Evolutionary conservation across 1,140 invertebrate genomes (phyloP), one percentile per base, ranked within the genome.

Genomic region (Meloidogyne hapla): DNA sequence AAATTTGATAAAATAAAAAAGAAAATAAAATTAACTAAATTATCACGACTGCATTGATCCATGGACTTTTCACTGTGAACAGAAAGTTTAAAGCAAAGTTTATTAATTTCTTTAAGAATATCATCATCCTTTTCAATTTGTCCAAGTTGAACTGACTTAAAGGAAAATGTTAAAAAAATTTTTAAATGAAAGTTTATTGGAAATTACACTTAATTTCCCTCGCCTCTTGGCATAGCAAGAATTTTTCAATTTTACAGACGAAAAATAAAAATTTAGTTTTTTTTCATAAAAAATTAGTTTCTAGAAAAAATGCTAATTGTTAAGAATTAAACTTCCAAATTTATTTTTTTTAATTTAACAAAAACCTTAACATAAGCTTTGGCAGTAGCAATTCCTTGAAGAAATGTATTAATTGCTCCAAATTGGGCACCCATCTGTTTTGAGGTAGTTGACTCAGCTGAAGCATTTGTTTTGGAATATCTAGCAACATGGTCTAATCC

Each of bases 401-500:
- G 13, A 12, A 81, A 63, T 6, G 48, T 83, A 40, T 70, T 78
- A 15, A 81, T 64, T 12, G 80, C 80, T 13, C 80, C 81, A 23
- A 77, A 69, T 66, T 81, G 80, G 1, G 79, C 80, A 23, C 38
- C 38, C 40, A 81, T 56, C 21, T 83, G 67, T 80, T 83, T 81
- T 9, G 80, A 82, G 28, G 76, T 42, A 18, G 70, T 81, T 13
- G 80, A 72, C 42, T 81, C 80, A 23, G 62, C 40, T 13, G 25
- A 66, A 21, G 69, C 81, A 61, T 78, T 78, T 10, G 45, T 28
- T 21, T 26, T 66, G 0, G 80, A 83, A 56, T 69, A 83, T 23
- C 80, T 77, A 9, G 80, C 80, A 23, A 81, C 80, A 64, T 81
- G 80, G 67, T 81, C 80, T 5, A 81, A 56, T 40, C 80, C 81